Base-by-base conservation (phyloP, 2,113 vertebrate species). In the Delphinapterus leucas region DNA sequence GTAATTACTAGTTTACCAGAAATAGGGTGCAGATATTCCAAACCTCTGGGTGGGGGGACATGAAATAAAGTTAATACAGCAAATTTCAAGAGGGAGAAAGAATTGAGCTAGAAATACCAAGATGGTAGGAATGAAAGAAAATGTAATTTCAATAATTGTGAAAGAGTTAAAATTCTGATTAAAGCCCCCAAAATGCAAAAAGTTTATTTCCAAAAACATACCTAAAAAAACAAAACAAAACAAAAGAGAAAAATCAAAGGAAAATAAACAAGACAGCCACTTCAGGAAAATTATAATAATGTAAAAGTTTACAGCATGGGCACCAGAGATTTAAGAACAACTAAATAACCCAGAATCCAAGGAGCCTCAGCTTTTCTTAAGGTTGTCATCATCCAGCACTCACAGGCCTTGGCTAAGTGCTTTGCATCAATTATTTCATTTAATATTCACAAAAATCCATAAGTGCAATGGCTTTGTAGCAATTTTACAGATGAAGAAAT, bases 301-400 rank as follows among this genome's bases (percentile, higher is more conserved):
- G 25, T 44, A 6, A 4, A 33, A 3, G 6, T 47, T n/a, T 6
- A 11, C 18, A 25, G 8, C 26, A 5, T 4, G 49, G 1, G 14
- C 1, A 11, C 38, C 41, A 28, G 74, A 41, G 60, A 11, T 8
- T 13, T 33, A 14, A 14, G 60, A 26, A 38, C 7, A 21, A 3
- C 5, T 8, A 2, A 11, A 18, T 2, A 44, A 25, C 49, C 0
- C 0, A 0, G 55, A 36, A 7, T 5, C 8, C 6, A 8, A 21
- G 53, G 23, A 2, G 0, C 3, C 65, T 1, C 14, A 3, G 0
- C 1, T 0, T 15, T 17, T 7, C 28, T 28, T 1, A 5, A 10
- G 1, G 33, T 1, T 5, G 68, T 12, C 14, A 7, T 21, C 15
- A 8, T 8, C 33, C 0, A 12, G 33, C 1, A 4, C 7, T 14